phyloP scores from a whole-genome alignment of 2,797 vertebrate genomes.

The Anisognathus igniventris region DNA sequence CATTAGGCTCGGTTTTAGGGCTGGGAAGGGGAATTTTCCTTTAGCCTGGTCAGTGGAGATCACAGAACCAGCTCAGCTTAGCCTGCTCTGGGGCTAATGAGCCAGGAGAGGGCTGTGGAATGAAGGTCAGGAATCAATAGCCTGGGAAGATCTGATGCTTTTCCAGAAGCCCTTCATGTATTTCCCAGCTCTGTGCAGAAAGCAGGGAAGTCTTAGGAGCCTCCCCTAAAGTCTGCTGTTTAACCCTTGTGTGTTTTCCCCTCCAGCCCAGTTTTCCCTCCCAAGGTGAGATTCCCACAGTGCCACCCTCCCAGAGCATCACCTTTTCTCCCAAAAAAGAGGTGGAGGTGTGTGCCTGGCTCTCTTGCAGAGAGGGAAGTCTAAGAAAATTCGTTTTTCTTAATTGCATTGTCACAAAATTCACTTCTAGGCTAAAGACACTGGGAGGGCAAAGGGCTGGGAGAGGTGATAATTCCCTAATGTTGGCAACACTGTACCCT shows the following conservation, averaged over 20 bases:
- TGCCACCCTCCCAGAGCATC: fast-evolving
- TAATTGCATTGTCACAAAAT: background rate
- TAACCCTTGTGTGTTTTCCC: background rate
- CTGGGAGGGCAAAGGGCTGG: background rate
- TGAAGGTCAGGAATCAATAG: slow-evolving; percentile 48
- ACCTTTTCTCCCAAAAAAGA: background rate
- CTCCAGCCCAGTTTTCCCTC: background rate
- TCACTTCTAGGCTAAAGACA: background rate
- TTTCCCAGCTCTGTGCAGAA: background rate
- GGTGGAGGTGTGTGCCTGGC: background rate
- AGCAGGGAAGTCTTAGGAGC: background rate
- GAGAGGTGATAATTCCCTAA: background rate
- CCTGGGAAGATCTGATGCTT: background rate
- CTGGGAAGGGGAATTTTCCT: background rate
- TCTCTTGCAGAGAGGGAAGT: fast-evolving
- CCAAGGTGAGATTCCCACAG: fast-evolving
- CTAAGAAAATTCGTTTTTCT: background rate
- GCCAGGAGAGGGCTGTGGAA: background rate
- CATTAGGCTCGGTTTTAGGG: background rate
- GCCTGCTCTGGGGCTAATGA: slow-evolving; percentile 26
- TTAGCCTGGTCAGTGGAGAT: background rate
- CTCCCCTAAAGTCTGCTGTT: background rate
- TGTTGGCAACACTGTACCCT: background rate
- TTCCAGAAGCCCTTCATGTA: background rate
- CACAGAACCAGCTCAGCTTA: background rate